Evolutionary conservation across 2,113 vertebrate genomes (phyloP).

Genomic region (Hiodon alosoides): DNA sequence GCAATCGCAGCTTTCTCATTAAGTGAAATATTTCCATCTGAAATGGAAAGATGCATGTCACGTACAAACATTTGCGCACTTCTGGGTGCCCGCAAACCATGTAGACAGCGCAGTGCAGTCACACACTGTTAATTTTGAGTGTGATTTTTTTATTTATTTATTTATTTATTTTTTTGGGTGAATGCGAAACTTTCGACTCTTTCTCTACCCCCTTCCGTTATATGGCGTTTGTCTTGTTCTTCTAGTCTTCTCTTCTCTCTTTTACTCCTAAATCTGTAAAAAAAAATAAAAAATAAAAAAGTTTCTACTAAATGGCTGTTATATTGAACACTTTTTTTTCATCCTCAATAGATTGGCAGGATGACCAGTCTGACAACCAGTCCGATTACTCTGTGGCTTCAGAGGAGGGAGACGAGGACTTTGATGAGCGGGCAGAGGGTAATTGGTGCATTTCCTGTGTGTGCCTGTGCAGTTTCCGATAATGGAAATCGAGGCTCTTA

Average conservation of each 20-base stretch:
- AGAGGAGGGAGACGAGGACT: conserved; percentile 95
- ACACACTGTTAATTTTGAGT: neutral
- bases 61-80: neutral
- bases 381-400: conserved; percentile 97
- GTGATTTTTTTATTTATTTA: neutral
- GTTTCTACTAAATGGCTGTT: neutral
- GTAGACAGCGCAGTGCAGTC: too few species aligned
- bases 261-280: too few species aligned
- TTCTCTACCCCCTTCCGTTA: conserved; percentile 10
- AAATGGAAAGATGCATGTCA: too few species aligned
- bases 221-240: too few species aligned
- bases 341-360: conserved; percentile 85
- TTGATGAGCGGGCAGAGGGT: conserved; percentile 94
- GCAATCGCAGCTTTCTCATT: too few species aligned
- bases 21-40: too few species aligned
- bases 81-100: neutral
- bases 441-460: conserved; percentile 12
- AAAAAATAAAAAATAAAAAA: too few species aligned
- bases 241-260: too few species aligned
- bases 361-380: conserved; percentile 97
- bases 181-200: neutral
- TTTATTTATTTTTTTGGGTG: too few species aligned
- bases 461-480: neutral
- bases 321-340: conserved; percentile 1
- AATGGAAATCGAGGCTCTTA: neutral